Evolutionary conservation across 1,140 invertebrate species (phyloP).

Genomic region (Trinorchestia longiramus): DNA sequence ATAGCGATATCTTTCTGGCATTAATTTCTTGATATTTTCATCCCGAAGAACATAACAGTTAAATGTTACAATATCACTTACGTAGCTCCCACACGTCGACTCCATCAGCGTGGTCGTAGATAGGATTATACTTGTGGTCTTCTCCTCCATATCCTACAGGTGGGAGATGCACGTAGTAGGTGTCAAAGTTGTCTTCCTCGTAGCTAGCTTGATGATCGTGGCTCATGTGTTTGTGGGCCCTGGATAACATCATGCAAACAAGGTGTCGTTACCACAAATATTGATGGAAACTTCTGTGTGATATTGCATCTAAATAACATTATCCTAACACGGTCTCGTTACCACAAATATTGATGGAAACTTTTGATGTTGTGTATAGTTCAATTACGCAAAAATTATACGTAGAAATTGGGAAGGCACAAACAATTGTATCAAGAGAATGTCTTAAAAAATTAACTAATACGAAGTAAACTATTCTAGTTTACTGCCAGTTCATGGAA

Average conservation of each 20-base stretch:
- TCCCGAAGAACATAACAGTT: not conserved
- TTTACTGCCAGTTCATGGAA: too few species aligned
- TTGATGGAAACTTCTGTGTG: too few species aligned
- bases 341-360: too few species aligned
- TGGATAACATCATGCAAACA: not conserved
- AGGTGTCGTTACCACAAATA: too few species aligned
- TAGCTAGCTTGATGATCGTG: not conserved
- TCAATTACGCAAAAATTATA: too few species aligned
- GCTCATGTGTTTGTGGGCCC: not conserved
- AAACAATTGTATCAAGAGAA: too few species aligned
- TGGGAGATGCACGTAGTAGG: slow-evolving; percentile 15
- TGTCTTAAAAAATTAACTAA: too few species aligned
- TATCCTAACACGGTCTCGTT: too few species aligned
- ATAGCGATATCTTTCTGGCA: not conserved
- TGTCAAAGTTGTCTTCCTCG: slow-evolving; percentile 17
- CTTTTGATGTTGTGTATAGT: too few species aligned
- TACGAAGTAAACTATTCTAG: too few species aligned
- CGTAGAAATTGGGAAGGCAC: too few species aligned
- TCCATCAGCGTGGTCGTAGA: slow-evolving; percentile 44
- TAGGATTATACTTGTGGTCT: not conserved
- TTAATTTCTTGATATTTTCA: not conserved
- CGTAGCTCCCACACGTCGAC: slow-evolving; percentile 47
- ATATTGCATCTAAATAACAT: too few species aligned
- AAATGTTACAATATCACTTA: not conserved
- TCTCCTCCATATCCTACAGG: not conserved